Base-by-base conservation (phyloP, 35 echinoderm and acorn worm species). In the Strongylocentrotus purpuratus region DNA sequence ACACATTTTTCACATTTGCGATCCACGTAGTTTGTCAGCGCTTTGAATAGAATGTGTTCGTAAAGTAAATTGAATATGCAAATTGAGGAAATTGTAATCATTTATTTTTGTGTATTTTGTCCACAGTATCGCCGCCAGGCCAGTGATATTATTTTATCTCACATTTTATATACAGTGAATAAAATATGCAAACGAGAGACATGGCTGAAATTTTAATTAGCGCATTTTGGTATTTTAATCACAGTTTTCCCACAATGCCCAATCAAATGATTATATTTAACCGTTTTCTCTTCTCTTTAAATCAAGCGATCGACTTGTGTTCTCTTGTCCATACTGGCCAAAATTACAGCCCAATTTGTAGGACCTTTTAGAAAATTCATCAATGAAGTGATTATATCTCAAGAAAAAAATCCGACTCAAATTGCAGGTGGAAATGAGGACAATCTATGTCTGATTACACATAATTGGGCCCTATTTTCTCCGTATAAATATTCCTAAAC, bases 381-480 rank as follows among this genome's bases (percentile, higher is more conserved):
- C 87, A 88, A 88, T 88, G 32, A 35, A 88, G 32, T 46, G 31
- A 88, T 88, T 88, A 88, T 22, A n/a, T 32, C 18, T 28, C 17
- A 45, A 18, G 33, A 31, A 89, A 31, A 89, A 41, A 33, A 86
- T 86, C 25, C 33, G 85, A 89, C 87, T 89, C 20, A 33, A 89
- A 89, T 89, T 89, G 20, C 32, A 35, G 20, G 45, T 89, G 15
- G 18, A 89, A 89, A 13, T 89, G 32, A 7, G 87, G 87, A 89
- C 87, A 89, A 89, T 41, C 45, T 41, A 45, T 33, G 32, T 88
- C 87, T 89, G 87, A 89, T 89, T 33, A 89, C 87, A 89, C 87
- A 89, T 89, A 89, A 89, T 89, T 89, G 87, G 87, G 87, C 20
- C 33, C 45, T 41, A 41, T 89, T 89, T 89, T 89, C 87, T 89